These are phyloP conservation scores for Cynopterus brachyotis DNA, from an alignment of 2,113 vertebrate genomes.

Conservation along the genomic window DNA sequence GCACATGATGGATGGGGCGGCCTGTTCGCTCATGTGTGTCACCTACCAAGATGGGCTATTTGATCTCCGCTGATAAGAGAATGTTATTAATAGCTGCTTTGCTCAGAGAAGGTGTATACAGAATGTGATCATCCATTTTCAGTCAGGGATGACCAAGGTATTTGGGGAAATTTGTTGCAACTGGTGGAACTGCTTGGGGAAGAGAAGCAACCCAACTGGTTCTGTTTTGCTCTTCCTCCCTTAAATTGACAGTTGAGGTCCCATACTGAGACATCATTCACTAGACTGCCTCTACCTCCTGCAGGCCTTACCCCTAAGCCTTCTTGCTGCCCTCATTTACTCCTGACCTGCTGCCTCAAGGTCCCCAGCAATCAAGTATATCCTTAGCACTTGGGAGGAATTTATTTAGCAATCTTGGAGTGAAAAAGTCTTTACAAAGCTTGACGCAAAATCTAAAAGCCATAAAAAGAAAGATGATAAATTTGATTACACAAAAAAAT, in stretches of 20 bases:
- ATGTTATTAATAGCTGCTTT: neutral
- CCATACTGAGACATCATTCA: too few relatives aligned
- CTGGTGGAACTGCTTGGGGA: neutral
- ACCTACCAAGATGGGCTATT: neutral
- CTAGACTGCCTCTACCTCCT: neutral
- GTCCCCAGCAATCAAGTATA: neutral
- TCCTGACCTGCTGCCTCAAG: neutral
- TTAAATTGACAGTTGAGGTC: neutral
- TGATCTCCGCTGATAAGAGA: neutral
- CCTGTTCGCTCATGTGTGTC: constrained; percentile 32
- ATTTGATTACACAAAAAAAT: neutral
- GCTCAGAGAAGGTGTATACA: neutral
- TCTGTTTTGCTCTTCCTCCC: neutral
- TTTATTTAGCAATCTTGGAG: neutral
- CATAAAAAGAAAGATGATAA: neutral
- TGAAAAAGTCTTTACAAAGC: neutral
- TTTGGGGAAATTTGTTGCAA: neutral
- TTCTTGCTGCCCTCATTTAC: neutral
- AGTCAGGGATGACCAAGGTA: neutral
- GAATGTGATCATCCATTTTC: neutral
- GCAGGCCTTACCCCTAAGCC: neutral
- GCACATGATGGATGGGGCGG: constrained; percentile 27
- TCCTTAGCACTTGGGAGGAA: neutral
- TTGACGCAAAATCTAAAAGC: neutral
- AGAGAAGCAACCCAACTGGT: neutral